Percentiles rank a stretch among this genome's conserved stretches.
phyloP scores from a whole-genome alignment of 2,888 invertebrate species.

The Agrochola macilenta region DNA sequence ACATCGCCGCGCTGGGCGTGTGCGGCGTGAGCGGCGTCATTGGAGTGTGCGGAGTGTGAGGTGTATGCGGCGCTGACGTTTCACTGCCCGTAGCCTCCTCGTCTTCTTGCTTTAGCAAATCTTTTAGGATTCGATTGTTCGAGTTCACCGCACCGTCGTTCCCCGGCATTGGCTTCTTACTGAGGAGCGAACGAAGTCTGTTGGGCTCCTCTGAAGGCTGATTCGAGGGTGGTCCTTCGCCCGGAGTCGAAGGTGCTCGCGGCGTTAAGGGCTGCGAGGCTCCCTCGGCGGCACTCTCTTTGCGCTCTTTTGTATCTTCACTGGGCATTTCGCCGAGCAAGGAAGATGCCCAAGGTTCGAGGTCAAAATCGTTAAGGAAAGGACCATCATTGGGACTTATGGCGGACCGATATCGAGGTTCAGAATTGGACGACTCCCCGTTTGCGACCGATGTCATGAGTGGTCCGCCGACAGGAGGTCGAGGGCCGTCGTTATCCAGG shows the following conservation, averaged over 20 bases:
- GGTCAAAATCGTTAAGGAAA: slow-evolving; percentile 92
- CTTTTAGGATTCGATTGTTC: slow-evolving; percentile 85
- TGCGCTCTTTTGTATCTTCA: slow-evolving; percentile 88
- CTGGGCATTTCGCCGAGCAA: slow-evolving; percentile 91
- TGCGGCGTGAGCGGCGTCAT: slow-evolving; percentile 80
- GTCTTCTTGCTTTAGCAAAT: slow-evolving; percentile 86
- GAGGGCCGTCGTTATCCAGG: slow-evolving; percentile 78
- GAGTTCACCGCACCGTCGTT: slow-evolving; percentile 77
- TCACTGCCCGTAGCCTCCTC: slow-evolving; percentile 86
- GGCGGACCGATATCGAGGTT: slow-evolving; percentile 83
- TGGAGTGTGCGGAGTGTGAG: slow-evolving; percentile 82
- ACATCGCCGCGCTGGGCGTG: slow-evolving; percentile 72
- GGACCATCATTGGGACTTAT: slow-evolving; percentile 85
- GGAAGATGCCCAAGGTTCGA: slow-evolving; percentile 91
- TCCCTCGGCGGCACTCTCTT: slow-evolving; percentile 83
- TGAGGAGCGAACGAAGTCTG: slow-evolving; percentile 91
- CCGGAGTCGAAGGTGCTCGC: slow-evolving; percentile 80
- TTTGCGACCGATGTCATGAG: slow-evolving; percentile 94
- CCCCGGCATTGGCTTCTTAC: slow-evolving; percentile 87
- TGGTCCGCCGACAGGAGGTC: slow-evolving; percentile 92
- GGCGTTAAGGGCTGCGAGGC: slow-evolving; percentile 74
- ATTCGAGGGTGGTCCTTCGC: slow-evolving; percentile 73
- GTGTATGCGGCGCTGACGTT: slow-evolving; percentile 85
- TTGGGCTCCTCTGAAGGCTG: slow-evolving; percentile 87
- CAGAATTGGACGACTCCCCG: slow-evolving; percentile 88